Conservation (phyloP, 1,140 invertebrate genomes). For the Yoshiicerus persimilis region DNA sequence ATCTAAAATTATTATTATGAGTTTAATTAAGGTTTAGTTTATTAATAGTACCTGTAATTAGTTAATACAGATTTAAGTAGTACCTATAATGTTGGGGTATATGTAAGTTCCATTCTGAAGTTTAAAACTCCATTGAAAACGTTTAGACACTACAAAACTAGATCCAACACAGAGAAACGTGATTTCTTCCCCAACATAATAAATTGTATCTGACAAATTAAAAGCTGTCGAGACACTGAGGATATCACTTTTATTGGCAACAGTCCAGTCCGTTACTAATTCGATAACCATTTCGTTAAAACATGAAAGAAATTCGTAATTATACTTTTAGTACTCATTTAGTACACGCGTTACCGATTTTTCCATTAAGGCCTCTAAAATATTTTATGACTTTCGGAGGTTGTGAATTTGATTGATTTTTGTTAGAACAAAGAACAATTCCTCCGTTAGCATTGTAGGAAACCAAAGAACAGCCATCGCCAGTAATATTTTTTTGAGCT, state of each 20-base stretch:
- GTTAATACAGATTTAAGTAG: not conserved
- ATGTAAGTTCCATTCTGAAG: not conserved
- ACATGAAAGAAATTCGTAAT: not conserved
- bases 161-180: not conserved
- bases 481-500: not conserved
- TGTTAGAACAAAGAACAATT: not conserved
- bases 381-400: not conserved
- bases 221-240: not conserved
- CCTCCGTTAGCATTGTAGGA: constrained; percentile 24
- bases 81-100: not conserved
- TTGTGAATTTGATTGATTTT: not conserved
- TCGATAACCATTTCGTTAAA: not conserved
- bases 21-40: too few species aligned
- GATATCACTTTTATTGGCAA: not conserved
- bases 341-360: constrained; percentile 26
- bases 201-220: not conserved
- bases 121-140: constrained; percentile 25
- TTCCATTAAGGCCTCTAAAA: not conserved
- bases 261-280: constrained; percentile 14
- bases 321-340: too few species aligned
- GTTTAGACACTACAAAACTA: constrained; percentile 2
- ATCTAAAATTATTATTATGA: not conserved
- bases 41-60: too few species aligned
- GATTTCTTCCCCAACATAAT: constrained; percentile 30
- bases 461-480: not conserved